These are phyloP conservation scores for Diogma glabrata DNA, from an alignment of 2,888 invertebrate genomes.

Conservation along the genomic window DNA sequence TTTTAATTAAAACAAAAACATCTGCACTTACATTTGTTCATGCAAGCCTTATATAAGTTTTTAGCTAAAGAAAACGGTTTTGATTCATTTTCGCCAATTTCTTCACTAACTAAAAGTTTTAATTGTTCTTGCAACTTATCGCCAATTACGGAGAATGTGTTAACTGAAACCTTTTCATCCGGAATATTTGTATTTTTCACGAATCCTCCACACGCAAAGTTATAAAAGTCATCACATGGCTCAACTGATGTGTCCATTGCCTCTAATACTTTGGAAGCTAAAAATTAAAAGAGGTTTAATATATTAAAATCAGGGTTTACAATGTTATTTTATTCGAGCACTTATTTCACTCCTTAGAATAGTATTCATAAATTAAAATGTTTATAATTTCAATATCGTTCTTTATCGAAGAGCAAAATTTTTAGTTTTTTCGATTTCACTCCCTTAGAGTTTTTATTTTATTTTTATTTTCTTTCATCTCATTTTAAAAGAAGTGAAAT, in stretches of 20 bases:
- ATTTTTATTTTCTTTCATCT: no score
- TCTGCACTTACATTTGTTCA: conserved; percentile 34
- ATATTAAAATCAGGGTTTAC: no score
- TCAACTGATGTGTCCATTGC: conserved; percentile 54
- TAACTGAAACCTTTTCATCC: conserved; percentile 45
- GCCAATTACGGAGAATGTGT: conserved; percentile 35
- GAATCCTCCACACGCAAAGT: conserved; percentile 63
- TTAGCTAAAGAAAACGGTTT: conserved; percentile 37
- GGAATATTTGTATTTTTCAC: conserved; percentile 55
- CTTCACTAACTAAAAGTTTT: conserved; percentile 32
- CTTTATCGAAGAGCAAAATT: no score
- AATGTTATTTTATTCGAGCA: no score
- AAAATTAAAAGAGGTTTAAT: no score
- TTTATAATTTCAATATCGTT: no score
- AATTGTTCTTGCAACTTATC: conserved; percentile 37
- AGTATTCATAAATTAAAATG: no score
- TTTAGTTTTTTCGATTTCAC: no score
- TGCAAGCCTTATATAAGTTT: conserved; percentile 36
- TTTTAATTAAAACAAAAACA: background rate
- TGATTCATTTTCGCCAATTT: conserved; percentile 29
- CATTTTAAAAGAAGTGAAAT: no score
- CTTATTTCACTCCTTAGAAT: no score
- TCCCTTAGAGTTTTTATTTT: no score
- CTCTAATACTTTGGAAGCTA: conserved; percentile 50
- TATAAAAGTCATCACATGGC: conserved; percentile 68